Base-by-base conservation (phyloP, 2,113 vertebrate genomes). In the Emberiza fucata region DNA sequence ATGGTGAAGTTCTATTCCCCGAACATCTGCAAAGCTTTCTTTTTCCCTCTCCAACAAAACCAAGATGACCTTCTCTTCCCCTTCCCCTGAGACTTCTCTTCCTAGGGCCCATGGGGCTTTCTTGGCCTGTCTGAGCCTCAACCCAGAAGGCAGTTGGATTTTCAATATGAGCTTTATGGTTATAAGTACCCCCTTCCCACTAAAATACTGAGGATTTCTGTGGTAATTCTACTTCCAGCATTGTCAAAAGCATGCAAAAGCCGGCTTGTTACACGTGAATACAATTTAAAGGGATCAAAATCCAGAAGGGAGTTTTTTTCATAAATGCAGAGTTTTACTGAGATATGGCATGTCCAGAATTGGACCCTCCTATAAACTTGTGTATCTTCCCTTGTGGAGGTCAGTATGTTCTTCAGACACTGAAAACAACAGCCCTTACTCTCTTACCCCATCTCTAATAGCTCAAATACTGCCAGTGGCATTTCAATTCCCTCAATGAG, bases 1-100 rank as follows among this genome's bases (percentile, higher is more conserved):
- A 91, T 18, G n/a, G 68, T 60, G 57, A 91, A 61, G 48, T 31
- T 94, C 53, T 81, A 80, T 69, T 97, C 94, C 91, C 91, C 5
- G 3, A 81, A 54, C 27, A 92, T 50, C 73, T 89, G 78, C 69
- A 95, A 92, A 95, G 40, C 45, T 91, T 96, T 95, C 78, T 50
- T 94, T 95, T 69, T 92, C n/a, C 50, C 54, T 69, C 63, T 65
- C 54, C 78, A 91, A 45, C 40, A 91, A 90, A 91, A 54, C 50
- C 84, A 82, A 59, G 70, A 89, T 70, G 78, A 92, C 57, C 84
- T 95, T 45, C 65, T 76, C n/a, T 72, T 93, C 72, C 72, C 64
- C 64, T 90, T 79, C 66, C 78, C 84, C 45, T 80, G 50, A 50
- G 28, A 64, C 37, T 81, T 92, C 33, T 86, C 37, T 63, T 78